A percentile compares a stretch with the other conserved stretches of the same genome.
phyloP scores from a whole-genome alignment of 2,888 invertebrate species.

The Habrosyne pyritoides region DNA sequence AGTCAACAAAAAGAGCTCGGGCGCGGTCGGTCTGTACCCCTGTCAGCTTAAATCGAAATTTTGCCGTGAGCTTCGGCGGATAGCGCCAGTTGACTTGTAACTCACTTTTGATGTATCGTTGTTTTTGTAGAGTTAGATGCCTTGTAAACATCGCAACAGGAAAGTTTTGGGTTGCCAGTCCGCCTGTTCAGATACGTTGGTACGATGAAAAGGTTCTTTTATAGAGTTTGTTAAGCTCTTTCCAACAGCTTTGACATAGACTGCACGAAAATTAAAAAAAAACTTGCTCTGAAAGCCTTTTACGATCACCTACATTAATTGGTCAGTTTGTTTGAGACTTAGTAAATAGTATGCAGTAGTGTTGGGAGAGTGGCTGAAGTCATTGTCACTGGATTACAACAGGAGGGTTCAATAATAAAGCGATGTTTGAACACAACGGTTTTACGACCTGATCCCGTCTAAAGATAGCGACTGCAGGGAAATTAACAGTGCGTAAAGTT shows the following conservation, averaged over 20 bases:
- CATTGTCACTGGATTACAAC: conserved; percentile 59
- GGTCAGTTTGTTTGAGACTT: conserved; percentile 39
- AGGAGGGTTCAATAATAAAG: conserved; percentile 62
- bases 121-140: conserved; percentile 71
- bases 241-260: conserved; percentile 8
- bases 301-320: conserved; percentile 32
- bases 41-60: conserved; percentile 70
- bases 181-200: conserved; percentile 47
- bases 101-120: conserved; percentile 80
- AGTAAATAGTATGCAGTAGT: conserved; percentile 62
- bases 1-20: conserved; percentile 54
- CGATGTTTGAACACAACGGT: conserved; percentile 59
- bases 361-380: conserved; percentile 39
- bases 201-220: conserved; percentile 43
- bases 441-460: conserved; percentile 65
- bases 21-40: conserved; percentile 49
- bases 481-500: conserved; percentile 71
- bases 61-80: conserved; percentile 55
- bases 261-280: conserved; percentile 8
- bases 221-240: conserved; percentile 14
- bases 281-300: conserved; percentile 9
- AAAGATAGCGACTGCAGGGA: conserved; percentile 55
- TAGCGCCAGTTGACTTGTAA: conserved; percentile 73
- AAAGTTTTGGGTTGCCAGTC: conserved; percentile 66
- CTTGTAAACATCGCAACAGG: conserved; percentile 67